A percentile compares a stretch with the other conserved stretches of the same genome.
phyloP scores from a whole-genome alignment of 2,888 invertebrate genomes.

The Temnothorax unifasciatus region DNA sequence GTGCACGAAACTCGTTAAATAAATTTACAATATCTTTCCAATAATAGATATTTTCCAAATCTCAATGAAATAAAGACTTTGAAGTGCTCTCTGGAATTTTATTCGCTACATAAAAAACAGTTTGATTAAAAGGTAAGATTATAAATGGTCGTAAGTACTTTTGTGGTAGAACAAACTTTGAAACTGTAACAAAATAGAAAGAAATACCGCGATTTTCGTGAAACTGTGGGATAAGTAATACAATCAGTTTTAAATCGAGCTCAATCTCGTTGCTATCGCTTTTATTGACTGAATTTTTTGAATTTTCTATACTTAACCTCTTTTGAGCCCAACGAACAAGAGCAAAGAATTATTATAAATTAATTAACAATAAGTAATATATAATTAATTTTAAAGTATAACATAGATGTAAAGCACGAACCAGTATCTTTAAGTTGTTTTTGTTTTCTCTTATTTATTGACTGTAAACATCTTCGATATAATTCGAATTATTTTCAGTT shows the following conservation, averaged over 20 bases:
- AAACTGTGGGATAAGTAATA: not conserved
- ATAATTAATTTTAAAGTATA: conserved; percentile 4
- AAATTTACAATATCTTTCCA: not conserved
- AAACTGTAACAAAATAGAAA: not conserved
- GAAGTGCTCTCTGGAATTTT: not conserved
- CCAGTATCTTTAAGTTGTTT: not conserved
- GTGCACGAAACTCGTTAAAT: conserved; percentile 48
- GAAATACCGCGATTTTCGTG: not conserved
- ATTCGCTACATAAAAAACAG: not conserved
- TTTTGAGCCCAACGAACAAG: not conserved
- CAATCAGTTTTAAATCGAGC: not conserved
- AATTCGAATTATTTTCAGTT: conserved; percentile 40
- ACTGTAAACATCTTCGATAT: not conserved
- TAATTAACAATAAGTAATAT: not conserved
- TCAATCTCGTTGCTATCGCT: not conserved
- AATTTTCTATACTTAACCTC: conserved; percentile 27
- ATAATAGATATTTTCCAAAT: not conserved
- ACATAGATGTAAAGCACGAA: not conserved
- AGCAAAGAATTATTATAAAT: not conserved
- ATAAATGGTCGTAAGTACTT: not conserved
- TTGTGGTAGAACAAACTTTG: not conserved
- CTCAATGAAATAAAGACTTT: not conserved
- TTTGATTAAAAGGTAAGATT: conserved; percentile 14
- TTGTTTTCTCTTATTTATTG: not conserved
- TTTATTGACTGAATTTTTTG: not conserved